Evolutionary conservation across 2,888 invertebrate genomes (phyloP).

Genomic region (Sarcophaga carnaria): DNA sequence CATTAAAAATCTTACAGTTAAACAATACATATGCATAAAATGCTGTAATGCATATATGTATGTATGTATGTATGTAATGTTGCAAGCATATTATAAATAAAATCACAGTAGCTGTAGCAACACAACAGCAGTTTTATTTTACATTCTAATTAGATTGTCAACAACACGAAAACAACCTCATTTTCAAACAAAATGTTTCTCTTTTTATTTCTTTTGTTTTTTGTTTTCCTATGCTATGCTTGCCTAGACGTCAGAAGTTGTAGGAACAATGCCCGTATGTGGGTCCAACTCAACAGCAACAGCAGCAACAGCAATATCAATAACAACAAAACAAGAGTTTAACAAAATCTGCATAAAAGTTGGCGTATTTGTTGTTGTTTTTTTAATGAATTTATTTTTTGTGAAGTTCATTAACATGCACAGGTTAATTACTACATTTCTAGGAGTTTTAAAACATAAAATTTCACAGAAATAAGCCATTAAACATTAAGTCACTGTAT

Average conservation of each 20-base stretch:
- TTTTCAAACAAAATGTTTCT: slow-evolving; percentile 64
- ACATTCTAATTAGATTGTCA: slow-evolving; percentile 81
- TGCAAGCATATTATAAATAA: slow-evolving; percentile 61
- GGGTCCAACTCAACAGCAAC: neutral
- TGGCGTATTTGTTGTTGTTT: slow-evolving; percentile 31
- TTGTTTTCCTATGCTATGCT: neutral
- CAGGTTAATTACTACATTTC: slow-evolving; percentile 80
- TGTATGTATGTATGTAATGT: slow-evolving; percentile 28
- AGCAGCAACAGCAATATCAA: neutral
- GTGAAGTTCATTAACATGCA: slow-evolving; percentile 73
- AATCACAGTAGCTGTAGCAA: slow-evolving; percentile 62
- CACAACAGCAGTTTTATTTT: slow-evolving; percentile 71
- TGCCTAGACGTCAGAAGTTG: slow-evolving; percentile 42
- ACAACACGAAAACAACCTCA: slow-evolving; percentile 70
- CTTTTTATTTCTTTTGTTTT: slow-evolving; percentile 2
- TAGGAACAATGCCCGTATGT: slow-evolving; percentile 20
- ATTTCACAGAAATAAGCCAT: slow-evolving; percentile 78
- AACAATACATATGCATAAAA: slow-evolving; percentile 38
- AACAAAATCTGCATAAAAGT: slow-evolving; percentile 67
- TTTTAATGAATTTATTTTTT: neutral
- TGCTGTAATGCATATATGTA: neutral
- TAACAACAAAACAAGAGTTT: neutral
- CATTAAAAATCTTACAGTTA: slow-evolving; percentile 61
- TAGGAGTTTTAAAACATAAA: slow-evolving; percentile 66
- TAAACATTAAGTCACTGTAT: slow-evolving; percentile 69